phyloP scores from a whole-genome alignment of 2,113 vertebrate species.

The Triplophysa dalaica region DNA sequence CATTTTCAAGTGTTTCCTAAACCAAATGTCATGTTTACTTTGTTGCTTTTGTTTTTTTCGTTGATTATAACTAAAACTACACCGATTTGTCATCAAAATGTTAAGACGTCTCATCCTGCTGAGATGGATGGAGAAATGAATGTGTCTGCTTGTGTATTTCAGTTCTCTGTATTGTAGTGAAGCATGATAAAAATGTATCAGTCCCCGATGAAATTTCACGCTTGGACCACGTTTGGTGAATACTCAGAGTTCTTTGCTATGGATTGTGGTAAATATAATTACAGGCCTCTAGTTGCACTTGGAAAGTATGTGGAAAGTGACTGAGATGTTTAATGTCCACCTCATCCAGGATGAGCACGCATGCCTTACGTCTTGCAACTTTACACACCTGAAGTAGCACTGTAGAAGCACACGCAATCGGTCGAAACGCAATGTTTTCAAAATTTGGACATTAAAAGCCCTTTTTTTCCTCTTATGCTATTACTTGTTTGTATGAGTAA shows the following conservation, averaged over 20 bases:
- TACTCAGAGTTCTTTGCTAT: no score
- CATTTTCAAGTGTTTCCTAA: constrained; percentile 65
- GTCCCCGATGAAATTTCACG: neutral
- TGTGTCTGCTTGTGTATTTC: constrained; percentile 16
- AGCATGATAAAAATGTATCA: neutral
- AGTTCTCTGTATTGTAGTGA: neutral
- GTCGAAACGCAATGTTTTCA: no score
- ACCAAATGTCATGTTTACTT: constrained; percentile 62
- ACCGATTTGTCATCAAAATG: neutral
- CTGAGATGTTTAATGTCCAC: neutral
- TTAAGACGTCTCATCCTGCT: constrained; percentile 7
- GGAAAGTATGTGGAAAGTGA: neutral
- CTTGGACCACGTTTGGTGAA: neutral
- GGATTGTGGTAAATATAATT: neutral
- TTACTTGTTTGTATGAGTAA: neutral
- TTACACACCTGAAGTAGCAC: neutral
- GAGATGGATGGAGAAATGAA: neutral
- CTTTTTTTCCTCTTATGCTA: neutral
- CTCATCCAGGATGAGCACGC: constrained; percentile 10
- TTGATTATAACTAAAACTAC: constrained; percentile 58
- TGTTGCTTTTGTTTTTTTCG: constrained; percentile 52
- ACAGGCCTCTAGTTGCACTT: neutral
- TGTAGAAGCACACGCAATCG: neutral
- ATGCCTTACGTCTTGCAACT: constrained; percentile 34
- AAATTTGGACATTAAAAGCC: neutral